Percentiles rank a stretch among this genome's conserved stretches.
These are phyloP conservation scores for Cervus canadensis DNA, from an alignment of 2,113 vertebrate genomes.

Conservation along the genomic window DNA sequence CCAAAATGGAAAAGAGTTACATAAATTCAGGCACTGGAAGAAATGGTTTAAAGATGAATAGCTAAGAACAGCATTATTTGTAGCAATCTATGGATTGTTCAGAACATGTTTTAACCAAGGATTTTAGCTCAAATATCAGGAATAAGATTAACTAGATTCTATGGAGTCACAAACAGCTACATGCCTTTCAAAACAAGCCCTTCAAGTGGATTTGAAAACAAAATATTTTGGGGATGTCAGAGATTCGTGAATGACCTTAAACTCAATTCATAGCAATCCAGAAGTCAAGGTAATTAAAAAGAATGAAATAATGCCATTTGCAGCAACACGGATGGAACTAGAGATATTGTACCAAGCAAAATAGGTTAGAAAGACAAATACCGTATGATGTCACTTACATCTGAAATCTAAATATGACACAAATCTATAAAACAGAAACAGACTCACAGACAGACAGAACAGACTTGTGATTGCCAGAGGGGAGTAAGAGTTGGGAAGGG, in stretches of 20 bases:
- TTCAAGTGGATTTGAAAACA: not conserved
- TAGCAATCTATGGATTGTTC: not conserved
- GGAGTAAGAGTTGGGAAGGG: no score
- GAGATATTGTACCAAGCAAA: not conserved
- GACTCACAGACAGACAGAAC: not conserved
- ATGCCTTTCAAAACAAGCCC: not conserved
- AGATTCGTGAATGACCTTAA: not conserved
- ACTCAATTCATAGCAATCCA: not conserved
- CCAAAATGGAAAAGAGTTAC: not conserved
- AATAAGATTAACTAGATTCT: not conserved
- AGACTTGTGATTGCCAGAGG: not conserved
- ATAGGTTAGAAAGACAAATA: not conserved
- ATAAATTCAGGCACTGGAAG: not conserved
- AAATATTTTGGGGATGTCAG: not conserved
- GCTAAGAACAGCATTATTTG: not conserved
- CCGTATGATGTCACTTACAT: not conserved
- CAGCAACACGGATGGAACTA: not conserved
- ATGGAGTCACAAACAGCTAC: not conserved
- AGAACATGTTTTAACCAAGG: not conserved
- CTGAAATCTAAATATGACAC: not conserved
- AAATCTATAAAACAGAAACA: not conserved
- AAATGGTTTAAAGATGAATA: not conserved
- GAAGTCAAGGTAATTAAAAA: not conserved
- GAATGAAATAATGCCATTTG: not conserved
- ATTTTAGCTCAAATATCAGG: not conserved